phyloP scores from a whole-genome alignment of 2,797 vertebrate species.

The Passerculus sandwichensis region DNA sequence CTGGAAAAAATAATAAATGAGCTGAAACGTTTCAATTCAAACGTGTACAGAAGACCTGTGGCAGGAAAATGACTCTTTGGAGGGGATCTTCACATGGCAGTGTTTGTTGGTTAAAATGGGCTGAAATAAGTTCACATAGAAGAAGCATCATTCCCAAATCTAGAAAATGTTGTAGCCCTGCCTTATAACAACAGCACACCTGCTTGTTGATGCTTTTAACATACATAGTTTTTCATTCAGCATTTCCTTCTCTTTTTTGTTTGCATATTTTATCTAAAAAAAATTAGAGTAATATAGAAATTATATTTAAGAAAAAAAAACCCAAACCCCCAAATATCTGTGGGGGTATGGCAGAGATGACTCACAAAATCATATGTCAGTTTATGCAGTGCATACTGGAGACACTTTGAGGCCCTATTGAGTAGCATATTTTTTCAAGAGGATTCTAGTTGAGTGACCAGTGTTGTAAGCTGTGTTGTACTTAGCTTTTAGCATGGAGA shows the following conservation, averaged over 20 bases:
- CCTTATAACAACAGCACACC: neutral
- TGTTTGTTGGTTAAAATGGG: neutral
- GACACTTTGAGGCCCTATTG: neutral
- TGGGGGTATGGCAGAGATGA: neutral
- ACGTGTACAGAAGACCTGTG: neutral
- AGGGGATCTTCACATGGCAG: neutral
- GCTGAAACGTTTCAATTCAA: no score
- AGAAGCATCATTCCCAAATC: neutral
- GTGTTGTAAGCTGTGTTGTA: neutral
- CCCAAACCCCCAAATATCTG: neutral
- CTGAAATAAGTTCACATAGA: neutral
- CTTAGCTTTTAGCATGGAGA: neutral
- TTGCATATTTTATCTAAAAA: neutral
- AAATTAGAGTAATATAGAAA: neutral
- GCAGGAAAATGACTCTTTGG: neutral
- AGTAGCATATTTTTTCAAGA: accelerated
- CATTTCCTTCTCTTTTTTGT: neutral
- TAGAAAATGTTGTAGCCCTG: neutral
- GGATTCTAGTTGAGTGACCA: neutral
- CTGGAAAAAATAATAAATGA: neutral
- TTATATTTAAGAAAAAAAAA: neutral
- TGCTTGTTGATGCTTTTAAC: neutral
- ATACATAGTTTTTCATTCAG: neutral
- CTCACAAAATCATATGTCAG: neutral
- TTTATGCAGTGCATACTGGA: neutral